Percentiles rank a stretch among this genome's conserved stretches.
Evolutionary conservation across 2,797 vertebrate species (phyloP).

Genomic region (Hydrophis major): DNA sequence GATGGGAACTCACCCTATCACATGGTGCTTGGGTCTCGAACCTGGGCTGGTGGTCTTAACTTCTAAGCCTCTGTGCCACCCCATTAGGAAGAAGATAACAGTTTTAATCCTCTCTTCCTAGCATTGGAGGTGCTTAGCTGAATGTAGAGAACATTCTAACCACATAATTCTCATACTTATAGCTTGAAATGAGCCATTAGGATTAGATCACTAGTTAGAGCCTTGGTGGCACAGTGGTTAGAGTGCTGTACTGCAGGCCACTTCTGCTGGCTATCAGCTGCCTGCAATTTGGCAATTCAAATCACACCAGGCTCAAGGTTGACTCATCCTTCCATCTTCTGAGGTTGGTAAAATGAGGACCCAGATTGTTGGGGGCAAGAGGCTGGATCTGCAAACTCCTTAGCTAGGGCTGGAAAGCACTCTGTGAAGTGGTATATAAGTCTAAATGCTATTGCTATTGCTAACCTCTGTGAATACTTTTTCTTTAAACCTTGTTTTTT

Average conservation of each 20-base stretch:
- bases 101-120: neutral
- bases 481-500: neutral
- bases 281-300: too few relatives aligned
- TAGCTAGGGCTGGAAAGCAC: too few relatives aligned
- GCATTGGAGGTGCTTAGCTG: neutral
- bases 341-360: too few relatives aligned
- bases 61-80: neutral
- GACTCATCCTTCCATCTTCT: too few relatives aligned
- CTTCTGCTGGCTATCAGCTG: too few relatives aligned
- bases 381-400: too few relatives aligned
- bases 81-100: neutral
- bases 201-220: neutral
- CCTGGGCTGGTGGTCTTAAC: neutral
- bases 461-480: neutral
- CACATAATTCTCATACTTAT: neutral
- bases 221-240: too few relatives aligned
- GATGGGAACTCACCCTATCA: neutral
- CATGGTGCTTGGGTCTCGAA: neutral
- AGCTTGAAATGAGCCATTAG: neutral
- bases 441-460: neutral
- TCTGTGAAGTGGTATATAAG: too few relatives aligned
- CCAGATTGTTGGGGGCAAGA: too few relatives aligned
- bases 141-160: neutral
- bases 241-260: too few relatives aligned
- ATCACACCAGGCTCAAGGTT: too few relatives aligned